Evolutionary conservation across 1,140 invertebrate species (phyloP), one percentile per base, ranked within the genome.

Genomic region (Periplaneta americana): DNA sequence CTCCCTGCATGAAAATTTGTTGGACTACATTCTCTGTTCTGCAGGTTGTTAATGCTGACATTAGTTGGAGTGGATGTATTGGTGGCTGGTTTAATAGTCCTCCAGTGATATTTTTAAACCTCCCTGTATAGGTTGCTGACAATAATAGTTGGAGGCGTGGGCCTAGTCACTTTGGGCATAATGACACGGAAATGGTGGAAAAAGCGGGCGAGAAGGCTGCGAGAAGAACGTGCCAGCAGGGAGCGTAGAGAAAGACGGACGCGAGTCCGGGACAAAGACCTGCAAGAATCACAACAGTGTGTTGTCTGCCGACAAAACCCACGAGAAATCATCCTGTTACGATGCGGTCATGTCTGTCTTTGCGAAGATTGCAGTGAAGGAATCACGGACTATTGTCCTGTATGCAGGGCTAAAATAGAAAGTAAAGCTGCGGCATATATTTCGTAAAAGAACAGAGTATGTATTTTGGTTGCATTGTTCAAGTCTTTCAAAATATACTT

Each of bases 341-440:
- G 94, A 1, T 96, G 95, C 87, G 95, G 95, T 0, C 95, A 96
- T 86, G 94, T 96, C 0, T 95, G 94, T 83, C 86, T 96, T 39
- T 96, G 95, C 85, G 95, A 95, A 88, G 94, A 96, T 86, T 96
- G 95, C 86, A 91, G 93, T 3, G 90, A 92, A 79, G 91, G 92
- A 84, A 94, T 96, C 78, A 88, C 86, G 22, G 87, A 90, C 78
- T 86, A 87, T 57, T 96, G 95, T 85, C 95, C 95, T 8, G 89
- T 96, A 39, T 96, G 95, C 86, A 89, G 94, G 81, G 87, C 90
- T 81, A 83, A 85, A 31, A 95, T 96, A 83, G 87, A 88, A 28
- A 91, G 91, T 31, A 94, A 92, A 85, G 89, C 92, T 78, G 90
- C 93, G 6, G 94, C 94, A 2, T 96, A 95, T 85, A 93, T 95